Percentiles rank a stretch among this genome's conserved stretches.
Evolutionary conservation across 2,797 vertebrate genomes (phyloP).

Genomic region (Micromesistius poutassou): DNA sequence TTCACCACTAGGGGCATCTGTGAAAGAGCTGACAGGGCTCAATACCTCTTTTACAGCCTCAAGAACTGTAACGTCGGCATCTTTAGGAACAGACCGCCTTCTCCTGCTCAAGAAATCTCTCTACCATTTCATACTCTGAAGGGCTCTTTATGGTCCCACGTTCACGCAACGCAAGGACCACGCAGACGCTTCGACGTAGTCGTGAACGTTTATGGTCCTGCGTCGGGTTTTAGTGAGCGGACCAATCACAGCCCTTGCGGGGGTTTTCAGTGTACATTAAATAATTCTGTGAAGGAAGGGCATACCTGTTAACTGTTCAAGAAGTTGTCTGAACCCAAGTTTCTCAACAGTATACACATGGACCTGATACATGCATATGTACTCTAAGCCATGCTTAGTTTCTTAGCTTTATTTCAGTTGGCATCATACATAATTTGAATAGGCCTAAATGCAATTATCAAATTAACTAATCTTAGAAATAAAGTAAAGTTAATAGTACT

Average conservation of each 20-base stretch:
- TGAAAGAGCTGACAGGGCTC: conserved; percentile 6
- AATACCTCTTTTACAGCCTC: conserved; percentile 15
- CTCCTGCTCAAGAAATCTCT: conserved; percentile 9
- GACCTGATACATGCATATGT: conserved; percentile 8
- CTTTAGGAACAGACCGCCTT: conserved; percentile 19
- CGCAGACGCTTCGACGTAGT: too few relatives aligned
- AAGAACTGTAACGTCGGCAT: conserved; percentile 12
- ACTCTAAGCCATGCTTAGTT: conserved; percentile 8
- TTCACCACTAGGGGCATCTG: background rate
- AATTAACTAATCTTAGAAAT: too few relatives aligned
- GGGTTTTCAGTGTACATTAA: conserved; percentile 6
- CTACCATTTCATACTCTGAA: conserved; percentile 21
- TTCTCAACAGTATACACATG: too few relatives aligned
- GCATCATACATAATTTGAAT: background rate
- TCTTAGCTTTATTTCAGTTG: background rate
- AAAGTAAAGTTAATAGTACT: too few relatives aligned
- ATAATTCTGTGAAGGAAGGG: conserved; percentile 4
- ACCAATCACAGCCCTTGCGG: too few relatives aligned
- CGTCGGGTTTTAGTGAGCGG: too few relatives aligned
- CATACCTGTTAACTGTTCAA: too few relatives aligned
- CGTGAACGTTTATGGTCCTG: too few relatives aligned
- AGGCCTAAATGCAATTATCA: too few relatives aligned
- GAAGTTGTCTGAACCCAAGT: too few relatives aligned
- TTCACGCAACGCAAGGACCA: too few relatives aligned
- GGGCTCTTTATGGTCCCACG: too few relatives aligned